Percentiles rank a stretch among this genome's conserved stretches.
Evolutionary conservation across 1,140 invertebrate genomes (phyloP).

Genomic region (Sitophilus oryzae): DNA sequence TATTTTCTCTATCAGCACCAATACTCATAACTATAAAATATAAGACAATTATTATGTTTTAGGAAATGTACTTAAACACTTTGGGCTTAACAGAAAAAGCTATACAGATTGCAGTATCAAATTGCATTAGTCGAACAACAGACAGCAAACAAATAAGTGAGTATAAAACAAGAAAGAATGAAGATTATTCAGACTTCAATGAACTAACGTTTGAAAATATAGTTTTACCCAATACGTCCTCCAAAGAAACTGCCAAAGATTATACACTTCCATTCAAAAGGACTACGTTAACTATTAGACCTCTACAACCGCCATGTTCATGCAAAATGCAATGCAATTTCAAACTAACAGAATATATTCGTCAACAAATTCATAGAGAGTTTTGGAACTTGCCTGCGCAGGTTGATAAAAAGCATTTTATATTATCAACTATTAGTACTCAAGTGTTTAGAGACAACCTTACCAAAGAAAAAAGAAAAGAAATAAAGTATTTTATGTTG

Average conservation of each 20-base stretch:
- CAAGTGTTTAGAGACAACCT: slow-evolving; percentile 9
- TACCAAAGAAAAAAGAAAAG: slow-evolving; percentile 9
- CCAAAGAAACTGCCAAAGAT: slow-evolving; percentile 11
- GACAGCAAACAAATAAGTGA: neutral
- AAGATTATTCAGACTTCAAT: no score
- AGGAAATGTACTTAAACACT: slow-evolving; percentile 19
- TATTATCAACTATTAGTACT: slow-evolving; percentile 11
- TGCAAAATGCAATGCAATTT: slow-evolving; percentile 6
- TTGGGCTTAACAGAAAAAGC: slow-evolving; percentile 9
- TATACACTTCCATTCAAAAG: neutral
- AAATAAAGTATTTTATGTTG: slow-evolving; percentile 15
- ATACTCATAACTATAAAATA: no score
- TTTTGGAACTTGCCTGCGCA: slow-evolving; percentile 14
- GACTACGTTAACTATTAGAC: slow-evolving; percentile 1
- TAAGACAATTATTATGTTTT: slow-evolving; percentile 1
- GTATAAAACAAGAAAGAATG: no score
- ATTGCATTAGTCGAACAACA: no score
- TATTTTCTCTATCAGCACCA: no score
- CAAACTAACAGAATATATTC: slow-evolving; percentile 14
- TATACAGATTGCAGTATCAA: slow-evolving; percentile 3
- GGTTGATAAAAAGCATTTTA: slow-evolving; percentile 20
- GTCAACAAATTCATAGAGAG: slow-evolving; percentile 14
- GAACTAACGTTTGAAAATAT: neutral
- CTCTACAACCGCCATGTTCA: slow-evolving; percentile 13
- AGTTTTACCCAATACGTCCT: neutral